Base-by-base conservation (phyloP, 30 jellyfish, hydroid and myxozoan genomes). In the Pelagia noctiluca region DNA sequence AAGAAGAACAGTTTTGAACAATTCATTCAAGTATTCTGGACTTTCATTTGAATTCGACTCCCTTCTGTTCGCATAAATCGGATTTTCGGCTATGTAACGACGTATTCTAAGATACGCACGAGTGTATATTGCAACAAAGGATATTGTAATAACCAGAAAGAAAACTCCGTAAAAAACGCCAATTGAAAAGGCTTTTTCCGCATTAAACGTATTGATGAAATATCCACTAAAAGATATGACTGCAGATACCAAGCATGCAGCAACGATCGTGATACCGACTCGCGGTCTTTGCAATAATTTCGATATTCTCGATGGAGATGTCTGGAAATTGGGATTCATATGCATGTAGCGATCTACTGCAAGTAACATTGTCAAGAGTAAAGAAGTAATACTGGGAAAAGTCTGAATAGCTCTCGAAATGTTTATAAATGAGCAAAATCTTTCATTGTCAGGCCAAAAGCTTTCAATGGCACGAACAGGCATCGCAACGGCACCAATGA, bases 51-150 rank as follows among this genome's bases (percentile, higher is more conserved):
- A 35, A 18, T 31, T 13, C 28, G 48, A 63, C 38, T 34, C 37
- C 34, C 38, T 18, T 22, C 28, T 23, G 35, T 22, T 63, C 11
- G 31, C 16, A 38, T 63, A 34, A 22, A 63, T 38, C 28, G 50
- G 75, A 38, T 63, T 63, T 24, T 63, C n/a, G 23, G 3, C 30
- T 2, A 38, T 63, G 19, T n/a, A 63, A 5, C 75, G 75, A 0
- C 75, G 11, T 63, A 63, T 28, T 5, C 75, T 11, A 22, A 0
- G 31, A 22, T 63, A 63, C 1, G 38, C 75, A 2, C 37, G 3
- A 5, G 74, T 63, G 35, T 75, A 69, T 38, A 75, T 24, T 18
- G 87, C 76, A 38, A 53, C 13, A 8, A 72, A 49, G 13, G 31
- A 49, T 47, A 38, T 72, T 13, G n/a, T n/a, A n/a, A n/a, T n/a